Conservation (phyloP, 2,797 vertebrate species). For the Micrastur ruficollis region DNA sequence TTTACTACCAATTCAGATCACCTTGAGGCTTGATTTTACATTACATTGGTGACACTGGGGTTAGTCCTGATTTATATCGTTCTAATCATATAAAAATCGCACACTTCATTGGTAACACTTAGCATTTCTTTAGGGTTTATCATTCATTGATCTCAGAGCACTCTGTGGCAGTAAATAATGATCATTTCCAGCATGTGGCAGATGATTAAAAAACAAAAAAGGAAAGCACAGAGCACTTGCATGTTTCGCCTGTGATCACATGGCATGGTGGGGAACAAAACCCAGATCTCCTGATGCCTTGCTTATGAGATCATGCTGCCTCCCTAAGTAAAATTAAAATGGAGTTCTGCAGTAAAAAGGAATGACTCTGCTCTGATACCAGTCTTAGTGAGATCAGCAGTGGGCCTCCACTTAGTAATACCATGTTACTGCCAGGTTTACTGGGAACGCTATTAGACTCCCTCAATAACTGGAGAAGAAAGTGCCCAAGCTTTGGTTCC, state of each 20-base stretch:
- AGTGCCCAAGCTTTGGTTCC: neutral
- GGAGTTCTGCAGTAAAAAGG: slow-evolving; percentile 15
- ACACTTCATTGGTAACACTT: neutral
- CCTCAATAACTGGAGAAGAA: neutral
- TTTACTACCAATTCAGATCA: neutral
- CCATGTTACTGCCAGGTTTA: neutral
- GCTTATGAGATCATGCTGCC: slow-evolving; percentile 46
- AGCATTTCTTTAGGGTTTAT: slow-evolving; percentile 20
- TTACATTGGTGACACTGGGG: neutral
- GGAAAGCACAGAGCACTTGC: neutral
- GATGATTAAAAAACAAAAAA: neutral
- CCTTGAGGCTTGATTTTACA: neutral
- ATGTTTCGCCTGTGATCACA: slow-evolving; percentile 21
- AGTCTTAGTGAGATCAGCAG: slow-evolving; percentile 10
- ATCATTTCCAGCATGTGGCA: neutral
- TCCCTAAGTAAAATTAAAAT: slow-evolving; percentile 50
- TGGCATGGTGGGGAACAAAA: neutral
- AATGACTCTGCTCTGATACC: slow-evolving; percentile 18
- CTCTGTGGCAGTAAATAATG: slow-evolving; percentile 16
- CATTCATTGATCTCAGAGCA: slow-evolving; percentile 12
- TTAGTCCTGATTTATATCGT: neutral
- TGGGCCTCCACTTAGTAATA: neutral
- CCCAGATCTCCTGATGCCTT: slow-evolving; percentile 50
- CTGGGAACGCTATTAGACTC: neutral
- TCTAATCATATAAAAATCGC: neutral